These are phyloP conservation scores for Actenoides hombroni DNA, from an alignment of 2,113 vertebrate genomes.

Conservation along the genomic window DNA sequence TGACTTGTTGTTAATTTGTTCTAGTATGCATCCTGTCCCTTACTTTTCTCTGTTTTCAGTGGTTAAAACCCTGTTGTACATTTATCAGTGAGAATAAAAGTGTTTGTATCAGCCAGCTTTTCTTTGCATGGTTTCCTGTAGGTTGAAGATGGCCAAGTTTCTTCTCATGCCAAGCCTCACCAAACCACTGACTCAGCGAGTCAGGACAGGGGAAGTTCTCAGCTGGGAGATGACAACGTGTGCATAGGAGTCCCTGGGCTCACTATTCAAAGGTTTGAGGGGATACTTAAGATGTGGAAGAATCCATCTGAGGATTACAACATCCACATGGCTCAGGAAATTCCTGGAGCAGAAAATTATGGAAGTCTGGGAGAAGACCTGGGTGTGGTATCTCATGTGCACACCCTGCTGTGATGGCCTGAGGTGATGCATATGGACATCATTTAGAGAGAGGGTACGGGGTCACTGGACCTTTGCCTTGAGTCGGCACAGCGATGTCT, in stretches of 20 bases:
- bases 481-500: neutral
- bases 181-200: neutral
- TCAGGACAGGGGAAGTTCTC: neutral
- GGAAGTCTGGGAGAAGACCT: neutral
- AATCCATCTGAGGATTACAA: neutral
- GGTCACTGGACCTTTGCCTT: neutral
- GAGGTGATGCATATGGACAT: fast-evolving
- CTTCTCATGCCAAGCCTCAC: neutral
- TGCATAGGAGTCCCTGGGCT: neutral
- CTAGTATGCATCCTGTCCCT: neutral
- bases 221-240: too few species aligned
- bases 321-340: fast-evolving
- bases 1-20: fast-evolving
- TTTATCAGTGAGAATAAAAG: neutral
- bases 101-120: neutral
- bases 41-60: neutral
- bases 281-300: neutral
- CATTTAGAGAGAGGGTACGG: neutral
- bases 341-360: neutral
- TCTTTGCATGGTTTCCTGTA: neutral
- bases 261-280: neutral
- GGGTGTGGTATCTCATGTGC: neutral
- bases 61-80: neutral
- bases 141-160: neutral
- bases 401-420: neutral